Base-by-base conservation (phyloP, 2,797 vertebrate species). In the Phoxinus dragarum region DNA sequence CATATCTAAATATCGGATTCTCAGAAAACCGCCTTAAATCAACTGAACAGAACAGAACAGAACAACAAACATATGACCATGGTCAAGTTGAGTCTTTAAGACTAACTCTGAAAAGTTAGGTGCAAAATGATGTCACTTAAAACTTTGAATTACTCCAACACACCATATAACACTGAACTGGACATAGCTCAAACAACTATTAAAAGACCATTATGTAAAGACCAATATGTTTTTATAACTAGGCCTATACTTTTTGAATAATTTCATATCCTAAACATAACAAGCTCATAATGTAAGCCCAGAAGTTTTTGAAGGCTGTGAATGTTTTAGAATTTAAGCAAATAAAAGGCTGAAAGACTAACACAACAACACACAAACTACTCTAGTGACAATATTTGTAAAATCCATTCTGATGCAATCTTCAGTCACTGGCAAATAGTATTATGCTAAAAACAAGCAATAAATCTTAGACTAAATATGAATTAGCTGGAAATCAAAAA, bases 1-100 rank as follows among this genome's bases (percentile, higher is more conserved):
- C 40, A 27, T 21, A 36, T 83, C 44, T 67, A 66, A 84, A 76
- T 76, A 67, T 76, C 5, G 40, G 72, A 52, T 76, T 82, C 2
- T 73, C 40, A 49, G 69, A 82, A 74, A 74, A 84, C 72, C 42
- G 42, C 23, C n/a, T 36, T 36, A 52, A 49, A 69, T 31, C 49
- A 38, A 14, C 44, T 3, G 47, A 81, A 67, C 40, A 11, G 31
- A 52, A 47, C 40, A 38, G 47, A 77, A 68, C 40, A 38, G 47
- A 77, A 68, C 73, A 84, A 68, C 72, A 68, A 68, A 68, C 73
- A 69, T 27, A 64, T 40, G 8, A 66, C 23, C 3, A 40, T 5
- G 6, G 23, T 73, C 79, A 61, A 74, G 17, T 23, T 47, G 31
- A 83, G 42, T 59, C 5, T 36, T 52, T 36, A 56, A 54, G 27